A percentile compares a stretch with the other conserved stretches of the same genome.
These are phyloP conservation scores for Phoxinus phoxinus DNA, from an alignment of 2,113 vertebrate genomes.

Conservation along the genomic window DNA sequence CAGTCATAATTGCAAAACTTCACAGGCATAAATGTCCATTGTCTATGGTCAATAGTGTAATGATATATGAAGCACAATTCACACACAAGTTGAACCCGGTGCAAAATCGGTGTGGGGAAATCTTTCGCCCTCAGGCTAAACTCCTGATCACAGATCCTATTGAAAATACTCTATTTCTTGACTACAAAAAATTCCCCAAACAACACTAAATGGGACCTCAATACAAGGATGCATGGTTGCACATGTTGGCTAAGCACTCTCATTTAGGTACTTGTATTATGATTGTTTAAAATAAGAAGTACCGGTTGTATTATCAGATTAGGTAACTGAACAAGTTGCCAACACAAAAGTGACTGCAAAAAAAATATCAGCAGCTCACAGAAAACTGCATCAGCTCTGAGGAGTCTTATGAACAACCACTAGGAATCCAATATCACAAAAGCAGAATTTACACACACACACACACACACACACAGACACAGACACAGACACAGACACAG, in stretches of 20 bases:
- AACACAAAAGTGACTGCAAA: neutral
- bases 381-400: slow-evolving; percentile 21
- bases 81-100: no score
- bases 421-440: neutral
- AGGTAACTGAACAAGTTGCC: neutral
- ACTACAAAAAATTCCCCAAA: no score
- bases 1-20: no score
- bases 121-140: no score
- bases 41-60: no score
- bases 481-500: neutral
- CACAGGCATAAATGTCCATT: no score
- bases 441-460: neutral
- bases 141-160: no score
- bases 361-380: neutral
- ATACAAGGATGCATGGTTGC: no score
- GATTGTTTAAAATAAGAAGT: neutral
- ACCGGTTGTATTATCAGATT: neutral
- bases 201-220: no score
- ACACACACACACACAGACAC: slow-evolving; percentile 27
- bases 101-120: no score
- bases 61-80: no score
- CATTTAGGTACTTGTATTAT: neutral
- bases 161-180: no score
- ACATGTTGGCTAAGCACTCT: neutral
- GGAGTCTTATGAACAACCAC: slow-evolving; percentile 27